phyloP scores from a whole-genome alignment of 53 echinoderm and acorn worm genomes.

The Pentamera pediparva region DNA sequence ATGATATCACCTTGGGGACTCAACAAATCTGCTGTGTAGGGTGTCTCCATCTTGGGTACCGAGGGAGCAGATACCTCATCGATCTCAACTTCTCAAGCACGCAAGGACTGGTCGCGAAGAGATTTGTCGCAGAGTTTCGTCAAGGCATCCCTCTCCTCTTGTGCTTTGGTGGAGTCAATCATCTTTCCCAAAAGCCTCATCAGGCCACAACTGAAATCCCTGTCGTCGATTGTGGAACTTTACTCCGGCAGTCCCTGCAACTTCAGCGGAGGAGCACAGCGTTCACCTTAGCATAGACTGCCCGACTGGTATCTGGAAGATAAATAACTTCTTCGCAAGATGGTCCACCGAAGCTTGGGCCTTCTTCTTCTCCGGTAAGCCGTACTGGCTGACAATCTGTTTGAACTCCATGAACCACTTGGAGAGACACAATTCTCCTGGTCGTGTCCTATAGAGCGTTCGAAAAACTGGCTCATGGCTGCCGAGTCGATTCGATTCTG shows the following conservation, averaged over 20 bases:
- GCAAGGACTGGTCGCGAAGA: neutral
- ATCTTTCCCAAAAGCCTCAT: constrained; percentile 13
- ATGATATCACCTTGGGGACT: too few species aligned
- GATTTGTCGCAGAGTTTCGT: neutral
- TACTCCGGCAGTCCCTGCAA: neutral
- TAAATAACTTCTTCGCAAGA: constrained; percentile 17
- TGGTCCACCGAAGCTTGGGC: constrained; percentile 14
- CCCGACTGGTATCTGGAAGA: neutral
- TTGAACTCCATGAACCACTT: constrained; percentile 1
- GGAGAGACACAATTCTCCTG: neutral
- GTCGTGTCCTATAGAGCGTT: neutral
- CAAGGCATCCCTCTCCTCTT: constrained; percentile 2
- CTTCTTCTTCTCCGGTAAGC: neutral
- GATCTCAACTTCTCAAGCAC: too few species aligned
- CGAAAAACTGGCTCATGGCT: neutral
- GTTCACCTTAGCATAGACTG: neutral
- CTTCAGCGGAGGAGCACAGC: neutral
- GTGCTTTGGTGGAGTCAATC: neutral
- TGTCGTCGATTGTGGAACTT: constrained; percentile 3
- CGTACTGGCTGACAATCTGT: neutral
- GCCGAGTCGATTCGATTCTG: neutral
- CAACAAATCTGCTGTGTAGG: too few species aligned
- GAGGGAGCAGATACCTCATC: too few species aligned
- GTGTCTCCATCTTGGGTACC: too few species aligned
- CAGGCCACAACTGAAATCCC: neutral